Evolutionary conservation across 2,888 invertebrate species (phyloP).

Genomic region (Camponotus fellah): DNA sequence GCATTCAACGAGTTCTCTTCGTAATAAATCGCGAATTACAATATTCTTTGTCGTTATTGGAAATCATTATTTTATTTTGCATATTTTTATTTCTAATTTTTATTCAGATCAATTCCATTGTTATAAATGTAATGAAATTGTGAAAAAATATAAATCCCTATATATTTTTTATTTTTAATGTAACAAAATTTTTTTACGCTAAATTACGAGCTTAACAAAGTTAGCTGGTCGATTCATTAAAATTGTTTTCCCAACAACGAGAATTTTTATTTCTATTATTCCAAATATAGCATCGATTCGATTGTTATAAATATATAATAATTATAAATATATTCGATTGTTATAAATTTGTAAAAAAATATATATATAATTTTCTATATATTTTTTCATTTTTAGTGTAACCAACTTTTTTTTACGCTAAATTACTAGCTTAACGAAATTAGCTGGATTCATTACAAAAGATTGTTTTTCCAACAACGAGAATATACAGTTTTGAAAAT

Average conservation of each 20-base stretch:
- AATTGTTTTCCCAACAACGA: slow-evolving; percentile 1
- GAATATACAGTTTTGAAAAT: slow-evolving; percentile 17
- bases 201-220: background rate
- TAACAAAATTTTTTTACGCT: background rate
- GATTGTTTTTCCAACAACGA: background rate
- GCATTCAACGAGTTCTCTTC: background rate
- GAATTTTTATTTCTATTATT: background rate
- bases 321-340: too few relatives aligned
- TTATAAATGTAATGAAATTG: too few relatives aligned
- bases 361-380: background rate
- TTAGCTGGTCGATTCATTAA: background rate
- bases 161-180: slow-evolving; percentile 1
- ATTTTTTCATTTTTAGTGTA: background rate
- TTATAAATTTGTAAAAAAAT: background rate
- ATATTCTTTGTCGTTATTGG: background rate
- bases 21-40: background rate
- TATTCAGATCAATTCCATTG: too few relatives aligned
- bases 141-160: background rate
- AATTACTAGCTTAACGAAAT: background rate
- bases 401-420: background rate
- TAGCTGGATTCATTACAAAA: background rate
- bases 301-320: background rate
- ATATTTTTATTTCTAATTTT: too few relatives aligned
- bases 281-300: background rate
- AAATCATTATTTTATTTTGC: background rate